Base-by-base conservation (phyloP, 1,140 invertebrate genomes). In the Ostrea edulis region DNA sequence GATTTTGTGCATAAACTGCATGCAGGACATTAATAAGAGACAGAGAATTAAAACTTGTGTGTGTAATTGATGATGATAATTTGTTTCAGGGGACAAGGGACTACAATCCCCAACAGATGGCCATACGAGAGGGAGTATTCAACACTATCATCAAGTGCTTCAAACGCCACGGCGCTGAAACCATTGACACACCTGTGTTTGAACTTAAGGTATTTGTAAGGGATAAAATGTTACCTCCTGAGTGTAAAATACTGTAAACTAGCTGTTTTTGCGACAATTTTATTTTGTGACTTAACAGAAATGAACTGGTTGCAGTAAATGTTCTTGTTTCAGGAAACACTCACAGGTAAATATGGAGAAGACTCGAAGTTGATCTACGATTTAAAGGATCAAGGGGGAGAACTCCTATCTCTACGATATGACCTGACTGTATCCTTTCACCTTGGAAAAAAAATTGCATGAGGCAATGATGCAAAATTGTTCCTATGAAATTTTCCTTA, bases 351-450 rank as follows among this genome's bases (percentile, higher is more conserved):
- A 96, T 99, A 99, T 96, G 99, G 99, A 5, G 99, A 99, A 96
- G 99, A 99, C 95, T 98, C 98, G 0, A 99, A 99, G 94, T 95
- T 99, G 0, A 99, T 99, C 84, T 99, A 99, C 95, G 99, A 99
- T 95, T 95, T 99, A 11, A 98, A 98, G 94, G 99, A 99, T 96
- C 99, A 99, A 95, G 99, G 99, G 84, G 99, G 99, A 58, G 99
- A 99, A 96, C 97, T 96, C 17, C 91, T 96, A 84, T 96, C 96
- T 12, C 90, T 96, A 29, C 92, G 96, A 89, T 96, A 96, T 92
- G 96, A 96, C 93, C 91, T 96, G 25, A 96, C 96, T 83, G 96
- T 96, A 95, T 93, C 93, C 92, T 94, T 94, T 81, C 17, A 84
- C 29, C 11, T 65, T 81, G 8, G 0, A 7, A 62, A 17, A n/a